Percentiles rank a stretch among this genome's conserved stretches.
Conservation (phyloP, 2,888 invertebrate species). For the Coelinius sp. region DNA sequence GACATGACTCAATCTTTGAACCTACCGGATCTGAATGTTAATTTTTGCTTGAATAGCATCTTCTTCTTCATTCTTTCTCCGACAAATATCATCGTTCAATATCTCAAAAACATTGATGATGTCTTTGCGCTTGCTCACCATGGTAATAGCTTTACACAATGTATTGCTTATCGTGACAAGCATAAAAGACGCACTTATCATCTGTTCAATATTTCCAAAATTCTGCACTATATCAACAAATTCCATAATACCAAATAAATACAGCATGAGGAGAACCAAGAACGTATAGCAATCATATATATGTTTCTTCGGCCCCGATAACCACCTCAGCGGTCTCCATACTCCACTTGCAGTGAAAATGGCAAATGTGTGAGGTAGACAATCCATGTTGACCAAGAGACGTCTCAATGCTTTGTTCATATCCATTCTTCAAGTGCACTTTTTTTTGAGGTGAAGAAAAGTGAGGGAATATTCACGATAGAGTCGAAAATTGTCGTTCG, state of each 20-base stretch:
- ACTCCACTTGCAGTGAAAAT: conserved; percentile 32
- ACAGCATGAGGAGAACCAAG: not conserved
- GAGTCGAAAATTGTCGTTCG: too few species aligned
- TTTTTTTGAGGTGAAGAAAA: too few species aligned
- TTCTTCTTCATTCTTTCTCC: not conserved
- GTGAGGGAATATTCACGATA: too few species aligned
- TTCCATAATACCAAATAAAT: conserved; percentile 11
- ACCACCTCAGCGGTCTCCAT: conserved; percentile 39
- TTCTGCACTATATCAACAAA: conserved; percentile 10
- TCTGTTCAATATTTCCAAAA: not conserved
- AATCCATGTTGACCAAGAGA: too few species aligned
- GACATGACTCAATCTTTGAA: too few species aligned
- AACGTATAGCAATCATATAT: not conserved
- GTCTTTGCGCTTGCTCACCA: conserved; percentile 30
- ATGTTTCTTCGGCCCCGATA: conserved; percentile 23
- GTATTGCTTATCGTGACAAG: conserved; percentile 17
- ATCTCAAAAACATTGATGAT: conserved; percentile 19
- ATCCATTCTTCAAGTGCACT: too few species aligned
- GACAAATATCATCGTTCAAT: not conserved
- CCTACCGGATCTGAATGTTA: too few species aligned
- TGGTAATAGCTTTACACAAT: conserved; percentile 31
- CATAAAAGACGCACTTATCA: not conserved
- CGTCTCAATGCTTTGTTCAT: too few species aligned
- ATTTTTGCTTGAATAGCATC: not conserved
- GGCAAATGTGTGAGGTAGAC: too few species aligned